Conservation (phyloP, 2,888 invertebrate genomes). For the Abrostola triplasia region DNA sequence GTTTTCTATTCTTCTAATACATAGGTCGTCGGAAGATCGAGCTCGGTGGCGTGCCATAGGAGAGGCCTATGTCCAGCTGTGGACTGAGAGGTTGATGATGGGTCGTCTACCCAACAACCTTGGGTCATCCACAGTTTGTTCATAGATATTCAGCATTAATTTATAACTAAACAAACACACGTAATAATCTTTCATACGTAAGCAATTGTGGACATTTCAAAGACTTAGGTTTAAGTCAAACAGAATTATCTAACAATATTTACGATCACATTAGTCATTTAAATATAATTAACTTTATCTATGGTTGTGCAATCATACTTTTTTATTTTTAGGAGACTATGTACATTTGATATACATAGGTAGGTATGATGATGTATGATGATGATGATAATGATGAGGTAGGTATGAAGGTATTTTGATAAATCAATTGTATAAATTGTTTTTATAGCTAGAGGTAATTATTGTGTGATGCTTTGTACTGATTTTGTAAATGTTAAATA, state of each 20-base stretch:
- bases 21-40: too few relatives aligned
- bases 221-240: conserved; percentile 29
- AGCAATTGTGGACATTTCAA: background rate
- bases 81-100: too few relatives aligned
- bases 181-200: conserved; percentile 11
- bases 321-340: conserved; percentile 29
- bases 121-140: background rate
- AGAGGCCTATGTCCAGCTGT: too few relatives aligned
- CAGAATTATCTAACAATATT: conserved; percentile 29
- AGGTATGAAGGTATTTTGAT: too few relatives aligned
- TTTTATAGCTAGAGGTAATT: too few relatives aligned
- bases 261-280: conserved; percentile 32
- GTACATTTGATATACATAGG: conserved; percentile 3
- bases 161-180: background rate
- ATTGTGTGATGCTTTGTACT: too few relatives aligned
- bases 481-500: too few relatives aligned
- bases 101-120: background rate
- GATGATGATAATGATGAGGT: too few relatives aligned
- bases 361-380: too few relatives aligned
- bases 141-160: background rate
- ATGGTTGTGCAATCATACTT: conserved; percentile 11
- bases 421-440: too few relatives aligned
- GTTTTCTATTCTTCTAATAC: too few relatives aligned
- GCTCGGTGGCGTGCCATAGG: too few relatives aligned
- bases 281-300: conserved; percentile 37